These are phyloP conservation scores for Murina feae DNA, from an alignment of 2,113 vertebrate species.

Conservation along the genomic window DNA sequence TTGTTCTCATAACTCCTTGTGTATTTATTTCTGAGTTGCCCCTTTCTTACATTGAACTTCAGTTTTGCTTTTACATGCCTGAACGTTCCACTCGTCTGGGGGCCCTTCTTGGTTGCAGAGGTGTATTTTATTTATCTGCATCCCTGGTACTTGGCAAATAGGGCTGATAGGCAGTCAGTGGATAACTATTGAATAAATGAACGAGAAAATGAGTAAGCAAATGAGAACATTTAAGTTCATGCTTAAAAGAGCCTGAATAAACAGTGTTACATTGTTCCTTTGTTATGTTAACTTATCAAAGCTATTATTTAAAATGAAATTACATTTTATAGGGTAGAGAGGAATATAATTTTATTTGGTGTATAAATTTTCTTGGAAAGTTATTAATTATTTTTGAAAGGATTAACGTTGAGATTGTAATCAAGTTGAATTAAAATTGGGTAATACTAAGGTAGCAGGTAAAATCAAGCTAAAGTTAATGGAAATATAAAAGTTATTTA, in stretches of 20 bases:
- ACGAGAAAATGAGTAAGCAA: not conserved
- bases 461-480: constrained; percentile 77
- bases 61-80: not conserved
- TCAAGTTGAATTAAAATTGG: constrained; percentile 76
- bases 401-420: constrained; percentile 66
- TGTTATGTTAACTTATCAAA: not conserved
- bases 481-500: constrained; percentile 74
- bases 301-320: constrained; percentile 20
- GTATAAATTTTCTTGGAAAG: constrained; percentile 69
- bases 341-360: constrained; percentile 60
- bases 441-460: constrained; percentile 68
- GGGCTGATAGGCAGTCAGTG: not conserved
- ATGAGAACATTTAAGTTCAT: not conserved
- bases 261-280: not conserved
- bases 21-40: not conserved
- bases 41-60: not conserved
- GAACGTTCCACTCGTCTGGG: not conserved
- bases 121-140: not conserved
- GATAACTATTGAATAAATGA: not conserved
- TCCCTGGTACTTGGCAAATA: not conserved
- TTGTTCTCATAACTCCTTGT: not conserved
- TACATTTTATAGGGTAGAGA: constrained; percentile 37
- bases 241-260: not conserved
- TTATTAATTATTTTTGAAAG: constrained; percentile 66
- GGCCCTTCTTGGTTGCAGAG: not conserved